These are phyloP conservation scores for Macrotus californicus DNA, from an alignment of 2,113 vertebrate species.

Conservation along the genomic window DNA sequence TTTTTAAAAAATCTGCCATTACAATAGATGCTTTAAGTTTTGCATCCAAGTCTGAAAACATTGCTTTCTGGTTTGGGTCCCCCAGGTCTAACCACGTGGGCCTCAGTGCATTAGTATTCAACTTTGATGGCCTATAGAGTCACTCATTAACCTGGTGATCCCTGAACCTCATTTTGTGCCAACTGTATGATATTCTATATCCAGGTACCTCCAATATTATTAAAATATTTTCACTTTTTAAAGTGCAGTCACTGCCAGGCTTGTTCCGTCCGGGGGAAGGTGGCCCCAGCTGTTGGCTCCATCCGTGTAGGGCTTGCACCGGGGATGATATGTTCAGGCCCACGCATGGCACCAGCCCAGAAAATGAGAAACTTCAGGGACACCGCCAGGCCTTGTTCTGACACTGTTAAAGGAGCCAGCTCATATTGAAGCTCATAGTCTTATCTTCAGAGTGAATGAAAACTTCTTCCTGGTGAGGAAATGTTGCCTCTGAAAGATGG, in stretches of 20 bases:
- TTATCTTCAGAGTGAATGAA: background rate
- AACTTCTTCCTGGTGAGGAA: background rate
- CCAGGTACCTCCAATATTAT: background rate
- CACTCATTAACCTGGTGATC: background rate
- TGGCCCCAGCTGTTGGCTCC: fast-evolving
- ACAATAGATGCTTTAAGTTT: background rate
- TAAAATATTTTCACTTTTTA: background rate
- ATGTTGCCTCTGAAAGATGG: background rate
- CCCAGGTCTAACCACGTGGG: fast-evolving
- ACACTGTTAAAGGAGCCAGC: background rate
- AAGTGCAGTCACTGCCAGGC: background rate
- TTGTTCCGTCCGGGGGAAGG: background rate
- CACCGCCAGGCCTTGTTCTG: background rate
- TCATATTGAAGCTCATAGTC: background rate
- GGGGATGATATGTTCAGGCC: background rate
- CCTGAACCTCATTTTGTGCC: background rate
- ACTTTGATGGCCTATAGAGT: no score
- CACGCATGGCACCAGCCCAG: background rate
- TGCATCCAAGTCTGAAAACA: background rate
- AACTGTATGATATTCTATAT: background rate
- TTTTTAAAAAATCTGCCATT: background rate
- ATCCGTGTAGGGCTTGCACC: background rate
- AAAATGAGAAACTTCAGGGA: background rate
- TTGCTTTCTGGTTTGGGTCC: background rate
- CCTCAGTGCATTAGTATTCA: no score